Percentiles rank a stretch among this genome's conserved stretches.
phyloP scores from a whole-genome alignment of 2,797 vertebrate species.

The Balearica regulorum region DNA sequence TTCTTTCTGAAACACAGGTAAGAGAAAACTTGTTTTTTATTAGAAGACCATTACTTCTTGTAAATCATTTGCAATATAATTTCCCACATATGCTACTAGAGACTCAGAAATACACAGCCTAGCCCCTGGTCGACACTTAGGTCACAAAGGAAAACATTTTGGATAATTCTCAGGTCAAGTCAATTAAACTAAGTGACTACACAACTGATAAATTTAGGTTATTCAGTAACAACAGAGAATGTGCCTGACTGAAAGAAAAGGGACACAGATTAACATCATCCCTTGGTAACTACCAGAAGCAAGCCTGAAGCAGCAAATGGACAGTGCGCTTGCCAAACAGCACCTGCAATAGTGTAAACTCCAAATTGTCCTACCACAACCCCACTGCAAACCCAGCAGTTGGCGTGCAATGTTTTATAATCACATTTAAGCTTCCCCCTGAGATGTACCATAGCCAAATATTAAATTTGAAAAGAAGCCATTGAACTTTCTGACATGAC shows the following conservation, averaged over 20 bases:
- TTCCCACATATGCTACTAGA: background rate
- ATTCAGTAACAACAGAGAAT: background rate
- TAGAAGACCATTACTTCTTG: background rate
- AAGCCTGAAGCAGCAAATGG: background rate
- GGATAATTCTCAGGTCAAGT: background rate
- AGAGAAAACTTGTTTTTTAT: background rate
- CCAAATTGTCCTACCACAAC: background rate
- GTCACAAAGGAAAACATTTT: background rate
- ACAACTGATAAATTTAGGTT: background rate
- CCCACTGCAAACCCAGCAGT: background rate
- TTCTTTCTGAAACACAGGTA: background rate
- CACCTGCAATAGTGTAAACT: background rate
- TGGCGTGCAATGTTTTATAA: background rate
- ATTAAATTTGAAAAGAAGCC: background rate
- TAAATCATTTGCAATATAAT: background rate
- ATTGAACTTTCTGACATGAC: background rate
- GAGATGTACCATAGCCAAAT: background rate
- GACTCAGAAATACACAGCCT: background rate
- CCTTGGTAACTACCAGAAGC: background rate
- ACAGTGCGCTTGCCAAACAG: background rate
- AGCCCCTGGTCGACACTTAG: background rate
- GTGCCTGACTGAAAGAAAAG: background rate
- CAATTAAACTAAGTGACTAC: background rate
- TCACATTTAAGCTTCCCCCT: background rate
- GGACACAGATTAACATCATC: background rate